Percentiles rank a stretch among this genome's conserved stretches.
Evolutionary conservation across 2,797 vertebrate genomes (phyloP).

Genomic region (Bradypodion ventrale): DNA sequence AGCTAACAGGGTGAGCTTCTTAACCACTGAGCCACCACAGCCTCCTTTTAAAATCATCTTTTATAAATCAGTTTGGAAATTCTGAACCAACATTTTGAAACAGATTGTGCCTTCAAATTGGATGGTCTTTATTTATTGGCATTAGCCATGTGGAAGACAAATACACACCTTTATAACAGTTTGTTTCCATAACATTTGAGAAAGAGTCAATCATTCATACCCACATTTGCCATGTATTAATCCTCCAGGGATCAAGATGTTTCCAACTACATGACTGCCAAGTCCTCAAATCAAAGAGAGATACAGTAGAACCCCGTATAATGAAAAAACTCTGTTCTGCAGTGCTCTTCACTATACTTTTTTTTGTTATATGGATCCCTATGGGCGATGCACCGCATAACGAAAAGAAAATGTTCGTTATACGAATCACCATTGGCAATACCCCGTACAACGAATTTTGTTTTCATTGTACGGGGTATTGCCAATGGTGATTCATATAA

Average conservation of each 20-base stretch:
- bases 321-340: no score
- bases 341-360: no score
- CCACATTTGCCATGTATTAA: not conserved
- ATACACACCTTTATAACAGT: not conserved
- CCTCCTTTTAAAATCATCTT: constrained; percentile 18
- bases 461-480: no score
- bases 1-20: no score
- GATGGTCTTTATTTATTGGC: not conserved
- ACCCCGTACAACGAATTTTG: no score
- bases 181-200: not conserved
- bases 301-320: no score
- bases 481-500: no score
- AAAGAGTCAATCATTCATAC: not conserved
- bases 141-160: not conserved
- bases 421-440: no score
- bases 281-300: not conserved
- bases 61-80: constrained; percentile 16
- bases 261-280: not conserved
- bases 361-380: no score
- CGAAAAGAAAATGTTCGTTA: no score
- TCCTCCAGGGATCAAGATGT: not conserved
- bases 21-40: no score
- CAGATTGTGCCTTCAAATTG: constrained; percentile 8
- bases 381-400: no score
- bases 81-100: constrained; percentile 37